Conservation (phyloP, 2,888 invertebrate species). For the Parelbella ahira region DNA sequence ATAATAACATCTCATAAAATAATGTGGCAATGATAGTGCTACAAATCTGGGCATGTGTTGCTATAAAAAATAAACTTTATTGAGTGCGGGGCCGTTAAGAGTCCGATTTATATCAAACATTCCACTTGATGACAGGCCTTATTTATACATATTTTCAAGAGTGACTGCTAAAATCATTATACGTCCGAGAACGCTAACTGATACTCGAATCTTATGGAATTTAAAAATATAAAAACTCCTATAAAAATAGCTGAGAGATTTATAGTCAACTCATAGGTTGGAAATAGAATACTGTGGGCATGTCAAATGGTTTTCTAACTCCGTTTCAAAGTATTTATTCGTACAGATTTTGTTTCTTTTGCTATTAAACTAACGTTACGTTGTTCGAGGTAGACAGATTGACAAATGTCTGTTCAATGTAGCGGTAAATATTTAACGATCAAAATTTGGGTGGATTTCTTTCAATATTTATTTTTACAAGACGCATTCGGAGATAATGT, state of each 20-base stretch:
- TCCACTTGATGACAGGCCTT: constrained; percentile 59
- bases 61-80: constrained; percentile 64
- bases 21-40: constrained; percentile 40
- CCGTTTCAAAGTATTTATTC: constrained; percentile 22
- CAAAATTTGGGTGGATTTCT: too few relatives aligned
- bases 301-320: constrained; percentile 23
- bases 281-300: constrained; percentile 26
- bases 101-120: constrained; percentile 63
- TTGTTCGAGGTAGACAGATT: constrained; percentile 5
- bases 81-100: constrained; percentile 61
- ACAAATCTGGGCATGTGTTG: constrained; percentile 49
- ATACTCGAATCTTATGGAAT: constrained; percentile 30
- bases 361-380: constrained; percentile 12
- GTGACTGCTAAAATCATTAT: constrained; percentile 40
- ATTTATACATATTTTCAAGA: constrained; percentile 38
- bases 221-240: constrained; percentile 40
- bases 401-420: constrained; percentile 8
- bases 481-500: too few relatives aligned
- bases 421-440: not conserved
- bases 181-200: constrained; percentile 33
- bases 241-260: constrained; percentile 33
- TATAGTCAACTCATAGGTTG: constrained; percentile 16
- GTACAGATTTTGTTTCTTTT: constrained; percentile 20
- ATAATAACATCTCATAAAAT: too few relatives aligned
- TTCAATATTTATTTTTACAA: too few relatives aligned